These are phyloP conservation scores for Pristis pectinata DNA, from an alignment of 2,797 vertebrate genomes.

Conservation along the genomic window DNA sequence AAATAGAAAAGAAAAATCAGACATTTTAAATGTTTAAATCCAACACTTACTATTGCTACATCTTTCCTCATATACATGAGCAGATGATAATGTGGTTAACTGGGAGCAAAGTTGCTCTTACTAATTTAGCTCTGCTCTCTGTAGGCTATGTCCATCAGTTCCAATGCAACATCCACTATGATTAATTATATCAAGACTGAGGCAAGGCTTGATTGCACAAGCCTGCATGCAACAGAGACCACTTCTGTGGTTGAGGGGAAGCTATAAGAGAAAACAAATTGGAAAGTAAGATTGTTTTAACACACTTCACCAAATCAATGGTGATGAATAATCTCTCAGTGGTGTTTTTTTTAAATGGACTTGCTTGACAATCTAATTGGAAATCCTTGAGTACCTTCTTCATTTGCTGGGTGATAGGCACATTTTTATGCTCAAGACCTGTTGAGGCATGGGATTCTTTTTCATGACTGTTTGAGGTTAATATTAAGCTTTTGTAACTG, in stretches of 20 bases:
- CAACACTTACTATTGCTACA: background rate
- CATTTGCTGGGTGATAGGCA: background rate
- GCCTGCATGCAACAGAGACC: background rate
- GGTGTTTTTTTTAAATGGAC: constrained; percentile 8
- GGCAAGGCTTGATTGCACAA: background rate
- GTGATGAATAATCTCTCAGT: background rate
- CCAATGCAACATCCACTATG: background rate
- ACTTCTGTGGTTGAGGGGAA: background rate
- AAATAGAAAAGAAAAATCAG: background rate
- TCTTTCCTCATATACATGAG: background rate
- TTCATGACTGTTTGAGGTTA: background rate
- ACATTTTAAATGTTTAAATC: background rate
- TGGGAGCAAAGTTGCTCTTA: background rate
- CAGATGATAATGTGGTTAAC: background rate
- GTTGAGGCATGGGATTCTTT: background rate
- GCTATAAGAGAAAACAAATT: background rate
- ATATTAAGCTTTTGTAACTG: background rate
- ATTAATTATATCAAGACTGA: background rate
- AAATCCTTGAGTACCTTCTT: background rate
- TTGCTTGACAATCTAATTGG: background rate
- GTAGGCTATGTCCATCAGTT: background rate
- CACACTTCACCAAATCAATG: background rate
- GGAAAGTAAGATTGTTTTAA: background rate
- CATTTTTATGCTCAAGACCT: background rate
- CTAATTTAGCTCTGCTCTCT: background rate